phyloP scores from a whole-genome alignment of 2,888 invertebrate genomes.

The Macrophya annulata region DNA sequence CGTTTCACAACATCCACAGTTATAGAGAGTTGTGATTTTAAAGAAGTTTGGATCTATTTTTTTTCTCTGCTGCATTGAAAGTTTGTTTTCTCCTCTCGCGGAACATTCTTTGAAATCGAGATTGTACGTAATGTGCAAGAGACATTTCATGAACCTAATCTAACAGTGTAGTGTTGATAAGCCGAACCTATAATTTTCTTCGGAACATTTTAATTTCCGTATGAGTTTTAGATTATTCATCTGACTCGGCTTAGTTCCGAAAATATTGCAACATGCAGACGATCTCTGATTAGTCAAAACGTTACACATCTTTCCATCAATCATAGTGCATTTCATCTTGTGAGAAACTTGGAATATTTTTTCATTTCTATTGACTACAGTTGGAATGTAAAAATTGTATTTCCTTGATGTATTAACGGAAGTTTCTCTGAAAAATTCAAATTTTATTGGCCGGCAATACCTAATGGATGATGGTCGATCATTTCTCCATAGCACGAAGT shows the following conservation, averaged over 20 bases:
- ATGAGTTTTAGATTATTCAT: conserved; percentile 55
- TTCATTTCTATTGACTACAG: conserved; percentile 6
- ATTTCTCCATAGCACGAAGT: conserved; percentile 51
- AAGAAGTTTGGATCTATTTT: conserved; percentile 43
- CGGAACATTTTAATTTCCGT: conserved; percentile 32
- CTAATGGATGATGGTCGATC: conserved; percentile 49
- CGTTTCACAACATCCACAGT: conserved; percentile 55
- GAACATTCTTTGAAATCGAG: conserved; percentile 50
- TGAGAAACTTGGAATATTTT: conserved; percentile 52
- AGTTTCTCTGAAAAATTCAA: conserved; percentile 57
- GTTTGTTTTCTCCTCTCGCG: conserved; percentile 47
- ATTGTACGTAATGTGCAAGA: conserved; percentile 52
- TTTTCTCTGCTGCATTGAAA: conserved; percentile 48
- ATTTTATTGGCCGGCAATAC: conserved; percentile 56
- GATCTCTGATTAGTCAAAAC: conserved; percentile 53
- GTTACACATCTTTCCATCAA: conserved; percentile 56
- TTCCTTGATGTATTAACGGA: conserved; percentile 20
- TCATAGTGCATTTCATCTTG: conserved; percentile 56
- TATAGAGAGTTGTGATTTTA: conserved; percentile 53
- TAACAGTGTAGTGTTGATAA: conserved; percentile 55
- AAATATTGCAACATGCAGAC: conserved; percentile 56
- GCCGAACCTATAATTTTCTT: conserved; percentile 56
- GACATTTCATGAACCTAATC: conserved; percentile 54
- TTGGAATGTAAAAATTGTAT: conserved; percentile 54
- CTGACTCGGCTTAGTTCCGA: conserved; percentile 50